These are phyloP conservation scores for Lampris incognitus DNA, from an alignment of 2,113 vertebrate genomes.

Conservation along the genomic window DNA sequence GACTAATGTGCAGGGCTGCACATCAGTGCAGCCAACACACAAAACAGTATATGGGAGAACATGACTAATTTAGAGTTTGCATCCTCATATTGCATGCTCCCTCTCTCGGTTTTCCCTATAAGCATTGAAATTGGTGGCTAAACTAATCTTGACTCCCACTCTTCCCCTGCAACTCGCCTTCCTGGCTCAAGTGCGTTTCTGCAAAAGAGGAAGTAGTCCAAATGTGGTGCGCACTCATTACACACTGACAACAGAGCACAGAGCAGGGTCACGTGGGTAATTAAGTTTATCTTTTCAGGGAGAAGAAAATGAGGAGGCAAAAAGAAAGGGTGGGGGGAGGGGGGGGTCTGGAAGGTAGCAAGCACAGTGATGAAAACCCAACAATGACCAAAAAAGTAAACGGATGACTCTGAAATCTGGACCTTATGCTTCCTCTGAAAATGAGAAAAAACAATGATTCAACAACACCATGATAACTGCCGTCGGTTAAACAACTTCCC, in stretches of 20 bases:
- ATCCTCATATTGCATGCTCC: neutral
- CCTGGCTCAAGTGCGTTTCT: constrained; percentile 19
- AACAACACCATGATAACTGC: constrained; percentile 24
- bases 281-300: neutral
- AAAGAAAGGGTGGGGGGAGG: constrained; percentile 7
- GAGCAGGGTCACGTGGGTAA: neutral
- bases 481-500: constrained; percentile 35
- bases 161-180: neutral
- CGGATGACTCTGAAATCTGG: neutral
- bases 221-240: constrained; percentile 11
- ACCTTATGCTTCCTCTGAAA: neutral
- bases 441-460: neutral
- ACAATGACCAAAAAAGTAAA: no score
- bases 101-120: neutral
- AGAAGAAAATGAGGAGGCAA: neutral
- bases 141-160: neutral
- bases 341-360: no score
- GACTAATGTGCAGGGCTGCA: no score
- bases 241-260: constrained; percentile 9
- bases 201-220: constrained; percentile 18
- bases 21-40: no score
- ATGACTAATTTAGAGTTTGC: neutral
- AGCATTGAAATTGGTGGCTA: neutral
- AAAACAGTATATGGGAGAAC: neutral
- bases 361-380: neutral